A percentile compares a stretch with the other conserved stretches of the same genome.
Evolutionary conservation across 2,113 vertebrate genomes (phyloP).

Genomic region (Centropus unirufus): DNA sequence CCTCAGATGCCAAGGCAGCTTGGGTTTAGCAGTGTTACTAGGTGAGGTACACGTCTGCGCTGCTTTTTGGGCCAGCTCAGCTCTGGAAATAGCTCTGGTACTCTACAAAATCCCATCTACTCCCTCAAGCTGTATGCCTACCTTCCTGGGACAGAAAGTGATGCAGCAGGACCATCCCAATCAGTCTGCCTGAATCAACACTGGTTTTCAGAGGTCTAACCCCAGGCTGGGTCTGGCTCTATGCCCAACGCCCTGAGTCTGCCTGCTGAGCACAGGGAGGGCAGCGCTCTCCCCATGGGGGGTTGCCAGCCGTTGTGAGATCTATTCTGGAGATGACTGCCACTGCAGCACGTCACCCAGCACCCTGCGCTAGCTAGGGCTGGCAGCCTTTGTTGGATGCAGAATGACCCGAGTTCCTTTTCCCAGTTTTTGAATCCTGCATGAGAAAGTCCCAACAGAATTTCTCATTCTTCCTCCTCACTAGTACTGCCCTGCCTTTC

Average conservation of each 20-base stretch:
- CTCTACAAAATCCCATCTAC: not conserved
- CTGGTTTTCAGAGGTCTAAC: fast-evolving
- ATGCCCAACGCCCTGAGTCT: not conserved
- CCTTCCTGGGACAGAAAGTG: not conserved
- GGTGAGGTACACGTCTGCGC: not conserved
- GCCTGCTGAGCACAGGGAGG: not conserved
- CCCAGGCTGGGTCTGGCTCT: not conserved
- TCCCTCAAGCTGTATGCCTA: not conserved
- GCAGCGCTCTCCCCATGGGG: fast-evolving
- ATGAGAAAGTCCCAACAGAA: not conserved
- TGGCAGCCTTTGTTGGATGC: not conserved
- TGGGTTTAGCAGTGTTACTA: conserved; percentile 45
- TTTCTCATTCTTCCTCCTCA: not conserved
- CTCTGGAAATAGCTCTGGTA: conserved; percentile 30
- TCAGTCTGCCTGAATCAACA: not conserved
- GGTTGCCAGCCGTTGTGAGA: fast-evolving
- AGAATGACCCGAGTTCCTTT: not conserved
- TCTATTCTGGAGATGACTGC: not conserved
- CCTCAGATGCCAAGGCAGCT: conserved; percentile 12
- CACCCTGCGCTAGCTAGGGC: not conserved
- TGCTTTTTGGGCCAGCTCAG: conserved; percentile 16
- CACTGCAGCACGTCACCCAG: fast-evolving
- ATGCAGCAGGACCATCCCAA: not conserved
- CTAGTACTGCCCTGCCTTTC: not conserved
- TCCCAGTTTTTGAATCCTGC: not conserved